phyloP scores from a whole-genome alignment of 2,797 vertebrate species.

The Gadopsis marmoratus region DNA sequence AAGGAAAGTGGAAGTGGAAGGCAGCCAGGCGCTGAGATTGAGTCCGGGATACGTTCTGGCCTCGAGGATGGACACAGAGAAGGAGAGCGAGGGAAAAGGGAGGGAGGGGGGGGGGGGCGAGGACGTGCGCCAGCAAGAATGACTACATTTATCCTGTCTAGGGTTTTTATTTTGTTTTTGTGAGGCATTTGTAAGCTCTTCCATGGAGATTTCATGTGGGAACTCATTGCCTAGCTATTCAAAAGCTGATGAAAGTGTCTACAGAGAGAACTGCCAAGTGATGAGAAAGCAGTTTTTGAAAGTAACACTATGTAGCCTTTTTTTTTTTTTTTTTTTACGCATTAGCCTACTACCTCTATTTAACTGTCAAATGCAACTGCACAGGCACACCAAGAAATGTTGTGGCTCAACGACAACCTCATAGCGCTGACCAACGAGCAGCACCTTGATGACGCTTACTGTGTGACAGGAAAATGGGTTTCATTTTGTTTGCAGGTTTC shows the following conservation, averaged over 20 bases:
- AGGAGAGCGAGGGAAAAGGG: background rate
- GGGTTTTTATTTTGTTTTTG: background rate
- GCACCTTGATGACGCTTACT: background rate
- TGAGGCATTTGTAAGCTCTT: slow-evolving; percentile 8
- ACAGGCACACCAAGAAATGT: background rate
- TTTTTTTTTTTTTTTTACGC: slow-evolving; percentile 11
- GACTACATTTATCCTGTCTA: slow-evolving; percentile 22
- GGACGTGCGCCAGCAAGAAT: slow-evolving; percentile 20
- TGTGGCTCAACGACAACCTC: background rate
- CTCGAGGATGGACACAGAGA: slow-evolving; percentile 42
- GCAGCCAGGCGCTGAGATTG: slow-evolving; percentile 55
- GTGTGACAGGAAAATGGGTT: background rate
- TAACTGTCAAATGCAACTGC: slow-evolving; percentile 10
- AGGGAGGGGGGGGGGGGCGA: background rate
- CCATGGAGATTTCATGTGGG: slow-evolving; percentile 39
- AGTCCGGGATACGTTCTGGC: slow-evolving; percentile 50
- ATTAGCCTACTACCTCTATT: slow-evolving; percentile 11
- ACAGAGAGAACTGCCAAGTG: slow-evolving; percentile 30
- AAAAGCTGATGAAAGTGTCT: slow-evolving; percentile 29
- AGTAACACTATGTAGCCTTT: slow-evolving; percentile 2
- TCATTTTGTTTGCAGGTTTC: background rate
- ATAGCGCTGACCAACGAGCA: background rate
- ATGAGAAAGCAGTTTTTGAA: slow-evolving; percentile 49
- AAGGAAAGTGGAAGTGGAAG: slow-evolving; percentile 53
- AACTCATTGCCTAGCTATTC: slow-evolving; percentile 39